These are phyloP conservation scores for Nanorana parkeri DNA, from an alignment of 2,113 vertebrate species.

Conservation along the genomic window DNA sequence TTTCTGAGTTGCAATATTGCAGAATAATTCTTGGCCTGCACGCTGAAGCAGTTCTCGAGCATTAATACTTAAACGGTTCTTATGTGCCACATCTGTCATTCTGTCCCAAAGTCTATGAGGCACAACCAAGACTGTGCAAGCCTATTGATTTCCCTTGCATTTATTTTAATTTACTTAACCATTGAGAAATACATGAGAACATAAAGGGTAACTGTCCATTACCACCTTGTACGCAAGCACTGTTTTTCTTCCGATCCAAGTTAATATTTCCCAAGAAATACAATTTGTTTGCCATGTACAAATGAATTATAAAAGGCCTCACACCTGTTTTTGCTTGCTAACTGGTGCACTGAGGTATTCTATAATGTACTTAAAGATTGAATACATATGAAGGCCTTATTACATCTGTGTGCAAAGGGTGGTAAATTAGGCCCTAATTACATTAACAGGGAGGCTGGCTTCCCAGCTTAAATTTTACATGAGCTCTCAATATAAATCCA, in stretches of 20 bases:
- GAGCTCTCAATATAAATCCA: constrained; percentile 82
- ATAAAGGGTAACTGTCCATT: constrained; percentile 89
- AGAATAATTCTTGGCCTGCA: constrained; percentile 77
- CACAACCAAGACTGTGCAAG: constrained; percentile 85
- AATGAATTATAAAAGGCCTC: constrained; percentile 87
- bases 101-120: constrained; percentile 86
- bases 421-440: constrained; percentile 97
- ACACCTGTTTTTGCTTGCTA: constrained; percentile 94
- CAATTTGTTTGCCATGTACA: constrained; percentile 81
- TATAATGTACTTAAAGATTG: constrained; percentile 81
- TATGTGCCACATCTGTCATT: constrained; percentile 89
- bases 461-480: constrained; percentile 92
- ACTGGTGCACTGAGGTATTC: constrained; percentile 80
- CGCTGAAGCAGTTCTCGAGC: constrained; percentile 77
- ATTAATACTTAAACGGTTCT: constrained; percentile 87
- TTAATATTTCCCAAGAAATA: constrained; percentile 78
- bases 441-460: constrained; percentile 93
- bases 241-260: constrained; percentile 69
- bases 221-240: constrained; percentile 80
- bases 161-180: constrained; percentile 90
- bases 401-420: constrained; percentile 90
- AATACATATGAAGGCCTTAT: constrained; percentile 84
- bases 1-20: constrained; percentile 78
- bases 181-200: constrained; percentile 86
- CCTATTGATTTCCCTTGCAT: constrained; percentile 89